Percentiles rank a stretch among this genome's conserved stretches.
Conservation (phyloP, 2,113 vertebrate genomes). For the Butastur rufipennis region DNA sequence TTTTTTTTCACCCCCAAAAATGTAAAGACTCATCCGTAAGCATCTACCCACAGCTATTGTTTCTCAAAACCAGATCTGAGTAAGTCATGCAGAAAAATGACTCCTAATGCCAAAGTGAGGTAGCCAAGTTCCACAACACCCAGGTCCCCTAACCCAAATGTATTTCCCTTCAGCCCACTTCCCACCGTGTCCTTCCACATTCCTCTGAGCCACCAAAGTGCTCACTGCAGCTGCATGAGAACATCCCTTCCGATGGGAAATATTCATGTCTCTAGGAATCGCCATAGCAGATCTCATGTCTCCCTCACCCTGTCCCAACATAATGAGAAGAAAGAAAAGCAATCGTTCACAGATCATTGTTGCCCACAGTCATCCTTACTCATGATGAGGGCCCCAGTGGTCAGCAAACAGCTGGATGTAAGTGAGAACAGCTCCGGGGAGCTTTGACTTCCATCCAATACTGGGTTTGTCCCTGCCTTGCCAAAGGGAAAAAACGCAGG, state of each 20-base stretch:
- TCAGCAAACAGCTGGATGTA: not conserved
- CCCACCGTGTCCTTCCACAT: not conserved
- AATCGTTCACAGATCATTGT: not conserved
- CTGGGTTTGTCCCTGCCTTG: not conserved
- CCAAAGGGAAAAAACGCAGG: not conserved
- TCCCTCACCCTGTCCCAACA: not conserved
- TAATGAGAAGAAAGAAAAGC: not conserved
- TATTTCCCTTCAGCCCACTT: not conserved
- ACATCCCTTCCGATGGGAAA: not conserved
- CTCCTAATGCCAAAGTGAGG: not conserved
- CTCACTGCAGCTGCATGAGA: not conserved
- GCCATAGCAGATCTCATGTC: not conserved
- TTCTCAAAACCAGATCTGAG: constrained; percentile 38
- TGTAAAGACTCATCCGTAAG: not conserved
- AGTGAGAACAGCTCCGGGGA: not conserved
- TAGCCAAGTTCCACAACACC: not conserved
- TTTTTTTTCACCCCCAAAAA: not conserved
- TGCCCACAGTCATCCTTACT: not conserved
- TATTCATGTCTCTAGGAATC: not conserved
- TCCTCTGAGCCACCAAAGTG: not conserved
- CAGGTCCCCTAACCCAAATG: not conserved
- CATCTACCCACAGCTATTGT: not conserved
- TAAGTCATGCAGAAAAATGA: constrained; percentile 13
- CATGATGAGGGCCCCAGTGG: not conserved
- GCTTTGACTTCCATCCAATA: not conserved